Conservation (phyloP, 2,113 vertebrate species). For the Hemicordylus capensis region DNA sequence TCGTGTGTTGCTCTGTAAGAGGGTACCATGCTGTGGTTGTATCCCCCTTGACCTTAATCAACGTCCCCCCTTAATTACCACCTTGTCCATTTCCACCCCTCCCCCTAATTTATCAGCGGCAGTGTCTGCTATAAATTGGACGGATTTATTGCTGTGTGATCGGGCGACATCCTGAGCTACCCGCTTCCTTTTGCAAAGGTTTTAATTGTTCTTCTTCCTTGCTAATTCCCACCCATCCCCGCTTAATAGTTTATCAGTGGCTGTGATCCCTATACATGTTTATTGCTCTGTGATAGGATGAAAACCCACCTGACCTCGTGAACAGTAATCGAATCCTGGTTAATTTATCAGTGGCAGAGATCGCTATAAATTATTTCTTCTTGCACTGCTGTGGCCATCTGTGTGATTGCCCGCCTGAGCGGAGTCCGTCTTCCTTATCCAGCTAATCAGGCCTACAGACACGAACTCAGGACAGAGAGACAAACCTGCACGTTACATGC, state of each 20-base stretch:
- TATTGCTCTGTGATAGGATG: not conserved
- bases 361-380: not conserved
- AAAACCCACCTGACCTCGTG: not conserved
- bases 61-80: slow-evolving; percentile 50
- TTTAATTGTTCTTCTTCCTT: not conserved
- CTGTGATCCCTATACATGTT: not conserved
- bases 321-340: not conserved
- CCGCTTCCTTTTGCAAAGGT: not conserved
- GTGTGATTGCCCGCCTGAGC: too few species aligned
- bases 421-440: too few species aligned
- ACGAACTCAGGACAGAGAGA: not conserved
- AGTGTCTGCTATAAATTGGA: slow-evolving; percentile 24
- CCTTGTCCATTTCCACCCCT: not conserved
- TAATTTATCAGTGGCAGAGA: slow-evolving; percentile 9
- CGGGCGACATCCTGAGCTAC: not conserved
- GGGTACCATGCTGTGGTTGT: not conserved
- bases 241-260: not conserved
- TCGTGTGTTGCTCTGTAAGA: slow-evolving; percentile 28
- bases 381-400: not conserved
- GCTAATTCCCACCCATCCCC: not conserved
- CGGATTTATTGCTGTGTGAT: slow-evolving; percentile 15
- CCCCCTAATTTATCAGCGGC: slow-evolving; percentile 35
- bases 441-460: not conserved
- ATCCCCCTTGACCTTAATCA: too few species aligned
- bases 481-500: too few species aligned